phyloP scores from a whole-genome alignment of 2,888 invertebrate species.

The Brachypalpus laphriformis region DNA sequence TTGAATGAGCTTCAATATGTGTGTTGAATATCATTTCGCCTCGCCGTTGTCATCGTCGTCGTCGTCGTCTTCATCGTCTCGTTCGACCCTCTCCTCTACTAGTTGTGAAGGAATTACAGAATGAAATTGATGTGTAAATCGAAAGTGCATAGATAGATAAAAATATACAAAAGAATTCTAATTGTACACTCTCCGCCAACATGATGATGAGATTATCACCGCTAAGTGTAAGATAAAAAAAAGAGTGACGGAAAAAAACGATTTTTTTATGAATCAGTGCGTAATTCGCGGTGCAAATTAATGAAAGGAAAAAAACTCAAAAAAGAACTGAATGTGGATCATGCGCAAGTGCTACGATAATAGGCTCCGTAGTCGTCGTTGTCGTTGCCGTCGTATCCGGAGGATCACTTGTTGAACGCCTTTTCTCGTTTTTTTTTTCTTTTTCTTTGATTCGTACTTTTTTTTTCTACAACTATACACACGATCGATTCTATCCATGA shows the following conservation, averaged over 20 bases:
- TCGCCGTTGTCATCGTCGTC: constrained; percentile 41
- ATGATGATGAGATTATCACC: background rate
- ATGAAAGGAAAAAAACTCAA: constrained; percentile 39
- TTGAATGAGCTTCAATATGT: constrained; percentile 20
- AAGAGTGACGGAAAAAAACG: constrained; percentile 21
- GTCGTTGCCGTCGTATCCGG: constrained; percentile 69
- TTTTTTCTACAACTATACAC: constrained; percentile 73
- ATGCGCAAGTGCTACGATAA: constrained; percentile 74
- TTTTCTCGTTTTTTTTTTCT: constrained; percentile 60
- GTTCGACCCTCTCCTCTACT: constrained; percentile 61
- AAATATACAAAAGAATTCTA: constrained; percentile 47
- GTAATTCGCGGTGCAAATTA: constrained; percentile 73
- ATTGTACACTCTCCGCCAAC: constrained; percentile 10
- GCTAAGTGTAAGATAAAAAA: background rate
- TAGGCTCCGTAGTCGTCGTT: constrained; percentile 71
- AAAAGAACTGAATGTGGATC: constrained; percentile 71
- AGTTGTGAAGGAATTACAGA: constrained; percentile 60
- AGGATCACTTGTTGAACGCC: constrained; percentile 74
- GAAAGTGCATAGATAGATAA: constrained; percentile 55
- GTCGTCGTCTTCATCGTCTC: constrained; percentile 42
- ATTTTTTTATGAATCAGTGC: constrained; percentile 72
- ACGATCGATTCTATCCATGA: constrained; percentile 74
- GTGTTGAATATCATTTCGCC: constrained; percentile 70
- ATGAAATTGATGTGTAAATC: constrained; percentile 62
- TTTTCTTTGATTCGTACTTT: constrained; percentile 71